These are phyloP conservation scores for Gila orcuttii DNA, from an alignment of 2,113 vertebrate genomes.

Conservation along the genomic window DNA sequence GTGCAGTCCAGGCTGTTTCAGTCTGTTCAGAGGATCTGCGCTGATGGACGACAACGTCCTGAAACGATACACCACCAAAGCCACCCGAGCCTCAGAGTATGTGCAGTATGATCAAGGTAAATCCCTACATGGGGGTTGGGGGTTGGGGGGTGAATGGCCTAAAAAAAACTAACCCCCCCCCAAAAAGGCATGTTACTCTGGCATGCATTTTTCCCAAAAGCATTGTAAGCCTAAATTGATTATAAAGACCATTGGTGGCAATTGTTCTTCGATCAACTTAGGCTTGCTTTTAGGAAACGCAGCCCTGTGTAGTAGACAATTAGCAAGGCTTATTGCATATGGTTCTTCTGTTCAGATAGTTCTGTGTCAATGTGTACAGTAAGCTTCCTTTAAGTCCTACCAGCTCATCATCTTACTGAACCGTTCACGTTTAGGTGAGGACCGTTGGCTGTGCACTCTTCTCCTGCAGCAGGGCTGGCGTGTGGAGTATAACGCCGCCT, in stretches of 20 bases:
- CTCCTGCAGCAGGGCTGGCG: conserved; percentile 83
- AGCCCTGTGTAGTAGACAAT: neutral
- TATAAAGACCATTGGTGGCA: no score
- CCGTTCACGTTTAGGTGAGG: conserved; percentile 71
- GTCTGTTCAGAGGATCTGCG: conserved; percentile 79
- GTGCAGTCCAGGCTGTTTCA: conserved; percentile 84
- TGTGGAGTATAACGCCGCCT: conserved; percentile 83
- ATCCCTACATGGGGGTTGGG: neutral
- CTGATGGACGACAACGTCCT: conserved; percentile 82
- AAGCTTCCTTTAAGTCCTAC: neutral
- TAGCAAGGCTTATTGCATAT: neutral
- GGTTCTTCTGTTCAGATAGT: neutral
- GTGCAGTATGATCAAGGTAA: conserved; percentile 83
- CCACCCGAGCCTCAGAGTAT: conserved; percentile 73
- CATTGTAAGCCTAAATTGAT: no score
- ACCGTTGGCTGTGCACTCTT: conserved; percentile 84
- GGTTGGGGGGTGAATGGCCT: no score
- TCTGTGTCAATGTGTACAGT: neutral
- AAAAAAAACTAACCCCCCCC: no score
- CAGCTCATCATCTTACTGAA: neutral
- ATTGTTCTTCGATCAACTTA: no score
- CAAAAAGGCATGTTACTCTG: no score
- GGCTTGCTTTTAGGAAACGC: no score
- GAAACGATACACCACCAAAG: conserved; percentile 79
- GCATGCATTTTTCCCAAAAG: no score